Percentiles rank a stretch among this genome's conserved stretches.
These are phyloP conservation scores for Rutilus rutilus DNA, from an alignment of 2,113 vertebrate species.

Conservation along the genomic window DNA sequence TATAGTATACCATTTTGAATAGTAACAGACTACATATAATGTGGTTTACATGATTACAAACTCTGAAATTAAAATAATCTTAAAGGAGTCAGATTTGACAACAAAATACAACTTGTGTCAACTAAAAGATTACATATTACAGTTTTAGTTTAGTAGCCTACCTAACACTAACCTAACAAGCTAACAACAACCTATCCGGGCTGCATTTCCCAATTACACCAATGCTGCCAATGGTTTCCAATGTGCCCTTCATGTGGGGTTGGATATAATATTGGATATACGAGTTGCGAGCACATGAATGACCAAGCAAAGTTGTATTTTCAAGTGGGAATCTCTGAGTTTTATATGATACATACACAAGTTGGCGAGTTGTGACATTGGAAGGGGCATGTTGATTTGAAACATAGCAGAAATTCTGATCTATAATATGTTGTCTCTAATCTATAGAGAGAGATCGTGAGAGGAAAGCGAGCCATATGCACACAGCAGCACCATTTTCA, in stretches of 20 bases:
- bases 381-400: background rate
- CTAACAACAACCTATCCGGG: background rate
- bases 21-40: background rate
- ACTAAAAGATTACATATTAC: background rate
- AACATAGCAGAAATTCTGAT: background rate
- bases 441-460: background rate
- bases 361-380: background rate
- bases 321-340: background rate
- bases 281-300: background rate
- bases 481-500: conserved; percentile 3
- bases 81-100: too few relatives aligned
- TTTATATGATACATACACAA: background rate
- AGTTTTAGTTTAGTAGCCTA: background rate
- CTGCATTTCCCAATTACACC: background rate
- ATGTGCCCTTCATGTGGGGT: background rate
- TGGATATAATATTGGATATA: background rate
- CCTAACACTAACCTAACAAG: background rate
- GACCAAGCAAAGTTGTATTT: background rate
- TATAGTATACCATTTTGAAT: background rate
- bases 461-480: background rate
- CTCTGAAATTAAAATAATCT: too few relatives aligned
- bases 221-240: background rate
- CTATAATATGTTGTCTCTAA: background rate
- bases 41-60: background rate
- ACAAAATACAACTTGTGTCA: too few relatives aligned